A percentile compares a stretch with the other conserved stretches of the same genome.
Evolutionary conservation across 2,888 invertebrate species (phyloP).

Genomic region (Anthrax anthrax): DNA sequence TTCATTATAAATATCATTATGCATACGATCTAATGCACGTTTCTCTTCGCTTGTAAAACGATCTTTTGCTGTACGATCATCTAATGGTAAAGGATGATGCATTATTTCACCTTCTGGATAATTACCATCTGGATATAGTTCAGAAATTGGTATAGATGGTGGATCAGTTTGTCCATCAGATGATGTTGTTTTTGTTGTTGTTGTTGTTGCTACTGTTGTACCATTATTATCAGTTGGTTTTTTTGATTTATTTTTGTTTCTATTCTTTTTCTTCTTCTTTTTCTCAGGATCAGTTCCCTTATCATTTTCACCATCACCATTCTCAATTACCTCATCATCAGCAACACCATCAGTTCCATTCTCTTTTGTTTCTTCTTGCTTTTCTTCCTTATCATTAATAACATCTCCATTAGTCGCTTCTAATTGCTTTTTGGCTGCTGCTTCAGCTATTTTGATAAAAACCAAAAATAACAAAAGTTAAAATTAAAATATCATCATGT

Average conservation of each 20-base stretch:
- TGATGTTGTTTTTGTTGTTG: background rate
- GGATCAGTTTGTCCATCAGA: conserved; percentile 54
- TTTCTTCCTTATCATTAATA: conserved; percentile 26
- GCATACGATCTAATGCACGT: conserved; percentile 74
- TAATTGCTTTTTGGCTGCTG: conserved; percentile 24
- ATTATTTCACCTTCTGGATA: conserved; percentile 84
- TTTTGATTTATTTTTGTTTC: conserved; percentile 45
- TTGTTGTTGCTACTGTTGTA: background rate
- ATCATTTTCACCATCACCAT: conserved; percentile 22
- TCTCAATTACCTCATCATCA: conserved; percentile 9
- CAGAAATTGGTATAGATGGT: conserved; percentile 73
- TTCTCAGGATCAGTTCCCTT: conserved; percentile 27
- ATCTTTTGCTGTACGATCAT: conserved; percentile 75
- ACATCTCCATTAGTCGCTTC: conserved; percentile 9
- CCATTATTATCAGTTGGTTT: background rate
- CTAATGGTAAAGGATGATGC: conserved; percentile 60
- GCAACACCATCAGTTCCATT: background rate
- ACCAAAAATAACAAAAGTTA: background rate
- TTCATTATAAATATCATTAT: conserved; percentile 87
- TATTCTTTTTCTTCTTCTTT: conserved; percentile 44
- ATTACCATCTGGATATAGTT: conserved; percentile 68
- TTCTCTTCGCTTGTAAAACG: conserved; percentile 79
- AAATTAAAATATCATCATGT: too few relatives aligned
- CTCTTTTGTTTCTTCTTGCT: background rate
- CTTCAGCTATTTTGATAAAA: conserved; percentile 20